Evolutionary conservation across 2,113 vertebrate genomes (phyloP).

Genomic region (Gambusia holbrooki): DNA sequence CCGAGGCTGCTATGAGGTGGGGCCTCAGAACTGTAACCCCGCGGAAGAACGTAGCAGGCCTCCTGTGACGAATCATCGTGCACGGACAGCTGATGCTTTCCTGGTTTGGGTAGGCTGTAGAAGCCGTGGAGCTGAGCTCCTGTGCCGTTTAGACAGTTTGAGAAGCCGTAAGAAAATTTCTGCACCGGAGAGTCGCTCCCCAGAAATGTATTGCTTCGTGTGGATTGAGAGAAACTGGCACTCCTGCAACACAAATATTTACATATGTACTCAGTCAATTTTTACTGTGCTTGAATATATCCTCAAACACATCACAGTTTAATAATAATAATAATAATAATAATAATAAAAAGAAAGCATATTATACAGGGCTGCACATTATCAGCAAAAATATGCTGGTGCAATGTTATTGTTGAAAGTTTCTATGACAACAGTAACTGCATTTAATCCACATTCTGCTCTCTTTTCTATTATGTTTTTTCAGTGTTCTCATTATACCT

Average conservation of each 20-base stretch:
- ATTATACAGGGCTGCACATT: not conserved
- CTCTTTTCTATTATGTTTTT: not conserved
- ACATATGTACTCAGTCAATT: not conserved
- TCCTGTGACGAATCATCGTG: conserved; percentile 73
- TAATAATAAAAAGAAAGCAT: not conserved
- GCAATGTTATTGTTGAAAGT: not conserved
- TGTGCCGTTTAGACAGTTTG: conserved; percentile 89
- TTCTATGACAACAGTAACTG: not conserved
- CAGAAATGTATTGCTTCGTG: conserved; percentile 86
- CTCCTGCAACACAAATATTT: conserved; percentile 81
- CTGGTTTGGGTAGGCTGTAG: conserved; percentile 93
- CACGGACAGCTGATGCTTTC: conserved; percentile 76
- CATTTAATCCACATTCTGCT: not conserved
- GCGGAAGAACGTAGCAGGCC: conserved; percentile 88
- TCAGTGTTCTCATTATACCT: not conserved
- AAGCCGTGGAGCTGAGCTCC: conserved; percentile 88
- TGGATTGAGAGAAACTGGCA: conserved; percentile 96
- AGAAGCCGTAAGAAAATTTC: conserved; percentile 91
- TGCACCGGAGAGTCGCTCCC: conserved; percentile 89
- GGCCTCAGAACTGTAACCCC: conserved; percentile 84
- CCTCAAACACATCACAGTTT: not conserved
- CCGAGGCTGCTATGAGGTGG: conserved; percentile 80
- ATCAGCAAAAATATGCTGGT: no score
- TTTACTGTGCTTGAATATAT: not conserved
- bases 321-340: no score